Evolutionary conservation across 2,797 vertebrate species (phyloP), one percentile per base, ranked within the genome.

Genomic region (Schizopygopsis pylzovi): DNA sequence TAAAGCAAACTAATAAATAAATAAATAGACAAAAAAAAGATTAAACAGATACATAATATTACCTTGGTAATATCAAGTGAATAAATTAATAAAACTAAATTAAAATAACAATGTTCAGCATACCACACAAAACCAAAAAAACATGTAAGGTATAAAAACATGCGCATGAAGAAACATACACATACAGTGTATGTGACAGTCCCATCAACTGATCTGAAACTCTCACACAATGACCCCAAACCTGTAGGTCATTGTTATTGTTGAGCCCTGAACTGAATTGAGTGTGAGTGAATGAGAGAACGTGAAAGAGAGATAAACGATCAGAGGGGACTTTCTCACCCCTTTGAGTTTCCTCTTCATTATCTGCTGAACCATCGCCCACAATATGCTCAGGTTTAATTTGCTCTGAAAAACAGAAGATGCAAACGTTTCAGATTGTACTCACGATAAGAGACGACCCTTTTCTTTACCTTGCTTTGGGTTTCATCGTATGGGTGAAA

Each of bases 321-420:
- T 37, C 11, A 37, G 33, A 11, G 28, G 22, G 10, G 8, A 56
- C 25, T 1, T 56, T 43, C 92, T 96, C 94, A 99, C 98, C 96
- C 97, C 97, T 97, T 1, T 94, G 96, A 9, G 95, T 95, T 87
- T 98, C 97, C 20, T 99, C 97, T 0, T 99, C 98, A 41, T 97
- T 98, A 85, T 99, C 98, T 20, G 96, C 92, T 72, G 95, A 96
- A 90, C 99, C 97, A 0, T 97, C 96, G 88, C 97, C 96, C 9
- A 98, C 94, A 43, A 99, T 96, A 89, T 99, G 97, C 88, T 97
- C 96, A 1, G 96, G 95, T 85, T 97, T 97, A 89, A 99, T 96
- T 88, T 99, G 97, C 93, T 98, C 98, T 99, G 95, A 89, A 92
- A 93, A 93, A 91, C 20, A 65, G 84, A 43, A 79, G n/a, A 43